These are phyloP conservation scores for Aleadryas rufinucha DNA, from an alignment of 2,113 vertebrate species.

Conservation along the genomic window DNA sequence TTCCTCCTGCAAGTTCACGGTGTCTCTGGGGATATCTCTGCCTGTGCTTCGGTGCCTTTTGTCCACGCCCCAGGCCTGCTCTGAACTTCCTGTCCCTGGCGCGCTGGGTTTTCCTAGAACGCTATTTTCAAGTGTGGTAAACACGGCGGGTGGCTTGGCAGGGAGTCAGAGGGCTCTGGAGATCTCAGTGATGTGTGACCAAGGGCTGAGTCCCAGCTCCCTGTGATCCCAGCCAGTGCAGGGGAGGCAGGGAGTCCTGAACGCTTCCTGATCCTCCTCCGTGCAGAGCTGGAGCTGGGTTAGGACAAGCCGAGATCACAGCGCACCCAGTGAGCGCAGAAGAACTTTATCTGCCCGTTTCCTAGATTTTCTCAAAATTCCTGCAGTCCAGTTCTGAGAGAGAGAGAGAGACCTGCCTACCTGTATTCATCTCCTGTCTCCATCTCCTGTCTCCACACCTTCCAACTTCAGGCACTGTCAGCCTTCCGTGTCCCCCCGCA, in stretches of 20 bases:
- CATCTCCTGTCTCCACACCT: slow-evolving; percentile 22
- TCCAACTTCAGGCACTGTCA: slow-evolving; percentile 78
- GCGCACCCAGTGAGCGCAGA: not conserved
- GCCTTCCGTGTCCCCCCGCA: slow-evolving; percentile 83
- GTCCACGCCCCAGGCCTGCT: slow-evolving; percentile 55
- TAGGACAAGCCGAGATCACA: not conserved
- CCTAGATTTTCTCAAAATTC: not conserved
- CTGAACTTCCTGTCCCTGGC: slow-evolving; percentile 68
- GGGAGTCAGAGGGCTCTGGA: not conserved
- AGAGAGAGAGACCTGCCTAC: not conserved
- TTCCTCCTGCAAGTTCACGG: slow-evolving; percentile 16
- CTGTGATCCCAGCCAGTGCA: not conserved
- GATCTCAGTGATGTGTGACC: not conserved
- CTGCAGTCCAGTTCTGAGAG: not conserved
- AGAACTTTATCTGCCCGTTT: not conserved
- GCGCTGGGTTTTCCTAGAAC: slow-evolving; percentile 67
- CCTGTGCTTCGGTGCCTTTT: slow-evolving; percentile 21
- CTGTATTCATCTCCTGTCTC: not conserved
- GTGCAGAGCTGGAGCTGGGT: not conserved
- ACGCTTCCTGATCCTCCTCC: not conserved
- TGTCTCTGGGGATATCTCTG: slow-evolving; percentile 50
- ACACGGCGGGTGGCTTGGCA: slow-evolving; percentile 4
- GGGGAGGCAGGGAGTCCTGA: not conserved
- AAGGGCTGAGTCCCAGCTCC: not conserved
- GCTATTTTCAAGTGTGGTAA: slow-evolving; percentile 60